Conservation (phyloP, 2,113 vertebrate genomes). For the Globicephala melas region DNA sequence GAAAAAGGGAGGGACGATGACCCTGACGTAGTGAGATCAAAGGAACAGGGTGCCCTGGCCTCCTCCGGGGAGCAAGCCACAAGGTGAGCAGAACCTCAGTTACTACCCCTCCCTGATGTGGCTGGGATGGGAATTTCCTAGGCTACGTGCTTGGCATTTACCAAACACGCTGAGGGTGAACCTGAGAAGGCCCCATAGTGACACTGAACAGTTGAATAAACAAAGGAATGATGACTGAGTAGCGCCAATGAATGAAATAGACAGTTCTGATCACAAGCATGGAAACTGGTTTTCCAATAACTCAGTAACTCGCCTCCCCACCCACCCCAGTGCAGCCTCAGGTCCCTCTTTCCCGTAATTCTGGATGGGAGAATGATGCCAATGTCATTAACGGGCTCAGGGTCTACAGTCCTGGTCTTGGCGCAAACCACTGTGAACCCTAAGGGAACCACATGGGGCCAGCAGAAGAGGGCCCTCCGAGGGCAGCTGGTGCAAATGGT, state of each 20-base stretch:
- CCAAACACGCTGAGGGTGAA: neutral
- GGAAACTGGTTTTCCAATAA: neutral
- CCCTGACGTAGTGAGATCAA: neutral
- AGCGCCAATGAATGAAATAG: neutral
- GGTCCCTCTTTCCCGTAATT: neutral
- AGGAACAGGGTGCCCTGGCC: neutral
- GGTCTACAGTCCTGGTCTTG: neutral
- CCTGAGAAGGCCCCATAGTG: accelerated
- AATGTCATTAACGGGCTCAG: neutral
- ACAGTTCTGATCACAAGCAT: neutral
- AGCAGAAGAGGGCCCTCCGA: neutral
- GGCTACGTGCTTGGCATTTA: neutral
- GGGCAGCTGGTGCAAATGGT: neutral
- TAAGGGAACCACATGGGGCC: neutral
- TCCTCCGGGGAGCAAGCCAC: neutral
- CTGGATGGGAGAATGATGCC: neutral
- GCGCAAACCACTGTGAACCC: neutral
- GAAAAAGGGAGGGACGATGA: neutral
- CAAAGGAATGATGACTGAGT: neutral
- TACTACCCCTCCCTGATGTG: neutral
- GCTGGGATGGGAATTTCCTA: neutral
- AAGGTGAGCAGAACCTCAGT: accelerated
- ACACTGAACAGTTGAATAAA: neutral
- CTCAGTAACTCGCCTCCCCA: neutral
- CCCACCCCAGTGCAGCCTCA: neutral